Percentiles rank a stretch among this genome's conserved stretches.
phyloP scores from a whole-genome alignment of 2,797 vertebrate genomes.

The Phylloscopus collybita region DNA sequence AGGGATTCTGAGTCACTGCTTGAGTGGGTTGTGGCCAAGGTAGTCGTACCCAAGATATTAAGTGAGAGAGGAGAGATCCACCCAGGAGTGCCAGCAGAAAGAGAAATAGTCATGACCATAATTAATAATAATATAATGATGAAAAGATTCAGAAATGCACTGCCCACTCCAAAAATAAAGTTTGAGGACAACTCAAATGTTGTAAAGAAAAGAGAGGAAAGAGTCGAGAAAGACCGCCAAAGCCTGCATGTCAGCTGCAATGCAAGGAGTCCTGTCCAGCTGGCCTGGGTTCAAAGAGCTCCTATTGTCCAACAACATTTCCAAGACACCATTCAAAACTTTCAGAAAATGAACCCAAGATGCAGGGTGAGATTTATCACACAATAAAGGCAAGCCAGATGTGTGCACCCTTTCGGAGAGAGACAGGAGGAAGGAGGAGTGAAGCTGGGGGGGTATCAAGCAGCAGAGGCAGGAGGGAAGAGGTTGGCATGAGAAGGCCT shows the following conservation, averaged over 20 bases:
- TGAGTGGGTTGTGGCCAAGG: conserved; percentile 45
- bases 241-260: conserved; percentile 69
- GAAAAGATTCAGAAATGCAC: conserved; percentile 46
- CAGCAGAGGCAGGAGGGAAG: background rate
- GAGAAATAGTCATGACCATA: conserved; percentile 39
- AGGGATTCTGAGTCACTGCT: conserved; percentile 69
- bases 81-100: conserved; percentile 57
- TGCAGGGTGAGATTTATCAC: conserved; percentile 68
- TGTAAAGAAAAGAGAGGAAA: conserved; percentile 59
- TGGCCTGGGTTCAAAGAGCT: conserved; percentile 67
- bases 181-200: conserved; percentile 67
- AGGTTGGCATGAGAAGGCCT: background rate
- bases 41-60: conserved; percentile 58
- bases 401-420: conserved; percentile 19
- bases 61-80: conserved; percentile 53
- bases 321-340: conserved; percentile 70
- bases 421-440: background rate
- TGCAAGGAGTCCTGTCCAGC: conserved; percentile 55
- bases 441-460: background rate
- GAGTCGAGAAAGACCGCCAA: conserved; percentile 60
- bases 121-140: conserved; percentile 60
- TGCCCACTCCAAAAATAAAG: conserved; percentile 74
- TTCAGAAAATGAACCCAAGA: conserved; percentile 70
- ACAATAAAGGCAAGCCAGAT: conserved; percentile 64
- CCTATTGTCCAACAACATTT: conserved; percentile 69